Base-by-base conservation (phyloP, 2,888 invertebrate genomes). In the Hemicrepidius hirtus region DNA sequence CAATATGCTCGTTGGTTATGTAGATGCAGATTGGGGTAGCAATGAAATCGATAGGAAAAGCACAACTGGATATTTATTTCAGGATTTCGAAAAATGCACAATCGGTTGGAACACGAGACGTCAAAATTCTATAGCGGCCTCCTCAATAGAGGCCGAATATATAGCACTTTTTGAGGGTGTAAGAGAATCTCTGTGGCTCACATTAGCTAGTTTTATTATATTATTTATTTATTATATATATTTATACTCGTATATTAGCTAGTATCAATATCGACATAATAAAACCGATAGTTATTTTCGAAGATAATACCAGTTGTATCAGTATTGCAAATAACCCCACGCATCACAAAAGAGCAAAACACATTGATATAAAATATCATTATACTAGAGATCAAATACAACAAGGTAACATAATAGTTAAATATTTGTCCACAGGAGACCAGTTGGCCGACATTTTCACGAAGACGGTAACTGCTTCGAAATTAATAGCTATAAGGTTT, bases 351-450 rank as follows among this genome's bases (percentile, higher is more conserved):
- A 80, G 75, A 77, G 81, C 67, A 81, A 83, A 73, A 79, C 66
- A 81, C 64, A 82, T 83, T 60, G 81, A 83, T 68, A 82, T 82
- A 16, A 81, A 82, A 77, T 74, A 79, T 76, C 49, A 76, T 76
- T 73, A 78, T 44, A 66, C 75, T 4, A 65, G 75, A 69, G 77
- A 80, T 49, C 75, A 79, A 71, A 69, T 79, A 12, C 75, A 79
- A 44, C 75, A 76, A 20, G 74, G 75, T 37, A 80, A 88, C 86
- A 88, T 89, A 87, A 88, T 87, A 87, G 81, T 87, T 87, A 85
- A 86, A 87, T 86, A 88, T 88, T 86, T 87, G 87, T 81, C 88
- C 87, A 80, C 85, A 88, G 79, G 86, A 87, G 84, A 86, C 86
- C 80, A 88, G 86, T 82, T 86, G 87, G 82, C 88, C 87, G 81